A percentile compares a stretch with the other conserved stretches of the same genome.
Evolutionary conservation across 1,140 invertebrate genomes (phyloP).

Genomic region (Aradophagus sp.): DNA sequence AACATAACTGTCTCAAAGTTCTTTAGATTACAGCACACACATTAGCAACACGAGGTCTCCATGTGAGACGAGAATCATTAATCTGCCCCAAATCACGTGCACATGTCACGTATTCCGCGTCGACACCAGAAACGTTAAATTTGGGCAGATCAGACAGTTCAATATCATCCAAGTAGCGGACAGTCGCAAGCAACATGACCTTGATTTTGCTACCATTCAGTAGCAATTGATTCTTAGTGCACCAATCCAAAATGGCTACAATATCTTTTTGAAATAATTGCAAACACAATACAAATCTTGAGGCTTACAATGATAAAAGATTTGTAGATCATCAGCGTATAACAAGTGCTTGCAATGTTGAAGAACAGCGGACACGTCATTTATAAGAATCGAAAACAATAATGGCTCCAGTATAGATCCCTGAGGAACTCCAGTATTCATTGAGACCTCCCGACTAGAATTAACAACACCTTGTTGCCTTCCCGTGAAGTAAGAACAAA

Average conservation of each 20-base stretch:
- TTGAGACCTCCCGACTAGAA: too few relatives aligned
- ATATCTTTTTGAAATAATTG: conserved; percentile 2
- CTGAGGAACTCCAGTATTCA: neutral
- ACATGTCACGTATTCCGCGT: neutral
- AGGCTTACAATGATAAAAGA: too few relatives aligned
- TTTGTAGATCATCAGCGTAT: conserved; percentile 2
- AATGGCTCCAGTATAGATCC: too few relatives aligned
- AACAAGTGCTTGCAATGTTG: too few relatives aligned
- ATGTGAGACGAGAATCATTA: conserved; percentile 3
- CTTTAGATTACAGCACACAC: neutral
- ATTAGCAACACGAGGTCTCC: neutral
- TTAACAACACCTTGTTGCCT: neutral
- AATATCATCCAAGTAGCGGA: neutral
- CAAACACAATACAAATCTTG: too few relatives aligned
- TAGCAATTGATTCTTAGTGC: neutral
- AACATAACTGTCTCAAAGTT: neutral
- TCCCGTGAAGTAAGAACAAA: neutral
- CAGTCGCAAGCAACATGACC: conserved; percentile 2
- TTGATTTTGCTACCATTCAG: conserved; percentile 5
- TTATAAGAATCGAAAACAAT: neutral
- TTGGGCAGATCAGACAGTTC: neutral
- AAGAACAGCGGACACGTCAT: neutral
- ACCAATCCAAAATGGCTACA: neutral
- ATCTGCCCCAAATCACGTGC: conserved; percentile 2
- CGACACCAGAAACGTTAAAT: neutral